Base-by-base conservation (phyloP, 2,888 invertebrate species). In the Sturmia bella region DNA sequence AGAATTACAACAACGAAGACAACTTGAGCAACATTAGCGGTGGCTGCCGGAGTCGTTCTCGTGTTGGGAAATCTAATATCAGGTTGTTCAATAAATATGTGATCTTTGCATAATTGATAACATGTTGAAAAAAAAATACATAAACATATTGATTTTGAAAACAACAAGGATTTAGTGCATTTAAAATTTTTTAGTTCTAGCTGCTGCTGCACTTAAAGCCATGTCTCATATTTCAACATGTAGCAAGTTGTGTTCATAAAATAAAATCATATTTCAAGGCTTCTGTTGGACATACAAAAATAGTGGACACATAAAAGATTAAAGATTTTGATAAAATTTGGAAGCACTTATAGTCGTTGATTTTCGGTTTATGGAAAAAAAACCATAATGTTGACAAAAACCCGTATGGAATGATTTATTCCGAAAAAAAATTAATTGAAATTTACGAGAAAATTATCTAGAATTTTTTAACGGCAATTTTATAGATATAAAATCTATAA, bases 51-150 rank as follows among this genome's bases (percentile, higher is more conserved):
- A 3, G 15, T 11, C 3, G 6, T n/a, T n/a, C 15, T 1, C n/a
- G 27, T 48, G 54, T 68, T 69, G 24, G 43, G 19, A 73, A 73
- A 64, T 66, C 27, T 50, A 48, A 68, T 63, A 75, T 73, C 81
- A 73, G 57, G 63, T 74, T 80, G 74, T 68, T 68, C 48, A 75
- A 74, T 74, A 80, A 78, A 72, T 78, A 64, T 79, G 68, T 59
- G 70, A 78, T 82, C 78, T 72, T 68, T 64, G 74, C 54, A 63
- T 74, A 70, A 70, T 70, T 78, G 82, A 82, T 82, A 82, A 82
- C 74, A 78, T 75, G 82, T 78, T 82, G 27, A 24, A 13, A 59
- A 39, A 21, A 19, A 48, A 21, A n/a, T 0, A 32, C 37, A 61
- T 1, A 27, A 7, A 32, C 15, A 59, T 75, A 77, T 73, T 69